Percentiles rank a stretch among this genome's conserved stretches.
phyloP scores from a whole-genome alignment of 1,140 invertebrate species.

The Orchestia grillus region DNA sequence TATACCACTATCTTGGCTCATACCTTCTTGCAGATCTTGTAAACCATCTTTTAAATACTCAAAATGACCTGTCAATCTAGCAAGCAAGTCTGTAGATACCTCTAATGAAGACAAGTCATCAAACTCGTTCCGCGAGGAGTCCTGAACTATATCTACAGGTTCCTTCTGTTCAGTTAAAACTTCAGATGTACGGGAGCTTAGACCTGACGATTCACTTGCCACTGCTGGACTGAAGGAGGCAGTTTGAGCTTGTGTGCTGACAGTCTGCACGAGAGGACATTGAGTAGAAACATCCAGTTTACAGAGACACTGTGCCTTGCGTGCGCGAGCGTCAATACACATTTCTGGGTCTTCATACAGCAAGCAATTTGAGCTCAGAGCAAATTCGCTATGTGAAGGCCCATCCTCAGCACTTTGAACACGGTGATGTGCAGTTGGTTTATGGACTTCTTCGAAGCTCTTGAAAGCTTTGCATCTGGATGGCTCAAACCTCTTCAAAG shows the following conservation, averaged over 20 bases:
- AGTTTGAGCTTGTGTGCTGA: constrained; percentile 13
- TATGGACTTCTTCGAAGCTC: background rate
- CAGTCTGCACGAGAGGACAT: background rate
- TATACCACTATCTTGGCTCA: background rate
- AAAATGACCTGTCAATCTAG: constrained; percentile 25
- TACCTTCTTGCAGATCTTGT: background rate
- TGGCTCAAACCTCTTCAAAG: background rate
- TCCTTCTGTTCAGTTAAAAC: background rate
- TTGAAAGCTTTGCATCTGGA: background rate
- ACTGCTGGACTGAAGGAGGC: background rate
- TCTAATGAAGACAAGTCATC: constrained; percentile 18
- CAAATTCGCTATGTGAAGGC: background rate
- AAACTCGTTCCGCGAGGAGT: background rate
- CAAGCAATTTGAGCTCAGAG: background rate
- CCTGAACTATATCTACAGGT: background rate
- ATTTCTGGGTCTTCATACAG: background rate
- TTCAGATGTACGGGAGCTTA: background rate
- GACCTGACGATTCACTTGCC: background rate
- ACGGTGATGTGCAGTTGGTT: background rate
- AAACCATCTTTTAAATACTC: background rate
- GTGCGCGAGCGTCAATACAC: background rate
- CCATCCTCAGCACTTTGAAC: background rate
- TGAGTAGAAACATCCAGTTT: constrained; percentile 30
- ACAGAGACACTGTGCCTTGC: background rate
- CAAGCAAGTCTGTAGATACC: constrained; percentile 18